Conservation (phyloP, 2,888 invertebrate species). For the Arrhopalites spinosus region DNA sequence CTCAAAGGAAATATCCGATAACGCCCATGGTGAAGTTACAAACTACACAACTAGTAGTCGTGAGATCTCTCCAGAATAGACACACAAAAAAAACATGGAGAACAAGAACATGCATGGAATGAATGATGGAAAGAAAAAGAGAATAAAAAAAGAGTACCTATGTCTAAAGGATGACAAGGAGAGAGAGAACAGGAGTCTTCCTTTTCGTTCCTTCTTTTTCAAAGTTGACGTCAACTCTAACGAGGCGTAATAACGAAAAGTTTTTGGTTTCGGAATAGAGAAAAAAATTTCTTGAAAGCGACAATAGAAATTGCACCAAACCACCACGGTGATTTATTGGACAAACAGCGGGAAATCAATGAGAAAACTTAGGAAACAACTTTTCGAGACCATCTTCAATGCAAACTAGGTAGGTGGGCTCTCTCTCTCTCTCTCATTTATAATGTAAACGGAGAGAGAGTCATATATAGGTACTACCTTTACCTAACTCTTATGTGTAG, state of each 20-base stretch:
- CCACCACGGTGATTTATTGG: conserved; percentile 30
- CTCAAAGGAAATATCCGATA: conserved; percentile 16
- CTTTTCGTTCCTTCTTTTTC: no score
- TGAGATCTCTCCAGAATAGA: conserved; percentile 10
- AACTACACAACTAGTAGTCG: background rate
- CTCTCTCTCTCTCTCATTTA: conserved; percentile 21
- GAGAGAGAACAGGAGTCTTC: background rate
- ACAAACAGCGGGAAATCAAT: conserved; percentile 35
- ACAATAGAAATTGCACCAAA: conserved; percentile 33
- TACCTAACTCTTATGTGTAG: background rate
- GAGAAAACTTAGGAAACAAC: conserved; percentile 28
- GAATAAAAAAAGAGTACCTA: background rate
- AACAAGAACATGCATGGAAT: background rate
- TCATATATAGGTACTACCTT: background rate
- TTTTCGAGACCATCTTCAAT: conserved; percentile 34
- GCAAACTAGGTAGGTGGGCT: conserved; percentile 36
- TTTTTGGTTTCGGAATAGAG: no score
- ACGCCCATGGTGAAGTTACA: conserved; percentile 25
- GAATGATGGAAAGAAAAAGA: no score
- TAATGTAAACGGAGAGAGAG: background rate
- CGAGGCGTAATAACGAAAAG: conserved; percentile 34
- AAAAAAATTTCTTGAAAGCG: background rate
- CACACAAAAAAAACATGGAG: conserved; percentile 11
- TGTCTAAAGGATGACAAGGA: background rate
- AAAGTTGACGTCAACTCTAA: conserved; percentile 2